These are phyloP conservation scores for Daphoenositta chrysoptera DNA, from an alignment of 2,113 vertebrate genomes.

Conservation along the genomic window DNA sequence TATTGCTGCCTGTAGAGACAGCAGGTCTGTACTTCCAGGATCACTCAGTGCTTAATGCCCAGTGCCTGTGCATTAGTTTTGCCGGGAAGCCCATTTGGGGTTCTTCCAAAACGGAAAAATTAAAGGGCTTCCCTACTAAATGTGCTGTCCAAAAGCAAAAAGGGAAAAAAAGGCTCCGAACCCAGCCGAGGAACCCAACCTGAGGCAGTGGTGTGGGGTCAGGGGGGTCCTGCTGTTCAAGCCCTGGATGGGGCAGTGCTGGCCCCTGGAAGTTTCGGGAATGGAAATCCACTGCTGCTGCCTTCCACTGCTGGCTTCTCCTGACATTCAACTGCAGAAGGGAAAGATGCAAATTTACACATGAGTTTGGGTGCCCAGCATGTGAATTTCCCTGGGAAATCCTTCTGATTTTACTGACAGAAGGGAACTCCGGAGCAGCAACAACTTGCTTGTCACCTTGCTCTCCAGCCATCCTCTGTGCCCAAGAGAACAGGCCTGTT, in stretches of 20 bases:
- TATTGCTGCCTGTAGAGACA: constrained; percentile 77
- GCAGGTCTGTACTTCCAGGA: constrained; percentile 74
- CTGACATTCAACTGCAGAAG: neutral
- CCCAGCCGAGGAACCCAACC: neutral
- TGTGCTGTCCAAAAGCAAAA: neutral
- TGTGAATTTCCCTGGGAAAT: neutral
- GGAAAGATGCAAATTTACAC: neutral
- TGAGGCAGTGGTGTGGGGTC: neutral
- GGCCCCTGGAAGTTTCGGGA: neutral
- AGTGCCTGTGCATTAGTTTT: constrained; percentile 64
- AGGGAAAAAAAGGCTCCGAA: neutral
- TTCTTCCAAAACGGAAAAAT: constrained; percentile 70
- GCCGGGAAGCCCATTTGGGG: constrained; percentile 74
- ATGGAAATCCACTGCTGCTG: neutral
- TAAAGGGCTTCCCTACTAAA: constrained; percentile 69
- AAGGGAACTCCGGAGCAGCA: neutral
- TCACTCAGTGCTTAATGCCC: constrained; percentile 71
- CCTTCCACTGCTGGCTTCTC: neutral
- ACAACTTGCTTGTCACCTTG: rapidly evolving
- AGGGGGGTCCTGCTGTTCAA: neutral
- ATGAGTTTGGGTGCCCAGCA: neutral
- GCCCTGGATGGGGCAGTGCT: neutral
- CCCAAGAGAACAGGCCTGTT: neutral
- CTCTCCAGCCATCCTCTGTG: neutral
- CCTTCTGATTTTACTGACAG: neutral